Evolutionary conservation across 1,140 invertebrate genomes (phyloP).

Genomic region (Eumaeus atala): DNA sequence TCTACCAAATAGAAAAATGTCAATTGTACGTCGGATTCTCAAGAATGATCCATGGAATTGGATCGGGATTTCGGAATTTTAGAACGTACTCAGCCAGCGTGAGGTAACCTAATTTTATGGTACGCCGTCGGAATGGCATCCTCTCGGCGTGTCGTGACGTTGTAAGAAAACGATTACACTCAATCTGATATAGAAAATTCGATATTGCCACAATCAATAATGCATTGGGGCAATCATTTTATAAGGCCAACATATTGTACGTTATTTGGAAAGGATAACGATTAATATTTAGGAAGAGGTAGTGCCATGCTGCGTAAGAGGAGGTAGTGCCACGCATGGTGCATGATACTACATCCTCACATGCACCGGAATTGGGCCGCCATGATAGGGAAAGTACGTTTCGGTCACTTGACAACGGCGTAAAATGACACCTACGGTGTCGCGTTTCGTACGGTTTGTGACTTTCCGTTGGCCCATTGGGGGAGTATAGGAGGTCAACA

Average conservation of each 20-base stretch:
- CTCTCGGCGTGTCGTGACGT: slow-evolving; percentile 34
- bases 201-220: slow-evolving; percentile 42
- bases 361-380: too few relatives aligned
- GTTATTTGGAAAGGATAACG: background rate
- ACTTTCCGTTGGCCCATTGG: too few relatives aligned
- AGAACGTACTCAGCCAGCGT: slow-evolving; percentile 38
- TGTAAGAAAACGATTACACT: slow-evolving; percentile 49
- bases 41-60: slow-evolving; percentile 53
- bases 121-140: slow-evolving; percentile 37
- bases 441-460: too few relatives aligned
- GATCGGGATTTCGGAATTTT: slow-evolving; percentile 53
- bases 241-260: slow-evolving; percentile 23
- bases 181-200: slow-evolving; percentile 56
- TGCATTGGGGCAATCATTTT: slow-evolving; percentile 38
- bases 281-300: too few relatives aligned
- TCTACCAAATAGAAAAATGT: slow-evolving; percentile 38
- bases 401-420: too few relatives aligned
- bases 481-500: too few relatives aligned
- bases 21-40: slow-evolving; percentile 45
- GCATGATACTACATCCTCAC: too few relatives aligned
- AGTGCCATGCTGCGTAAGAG: too few relatives aligned
- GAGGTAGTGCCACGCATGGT: too few relatives aligned
- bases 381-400: too few relatives aligned
- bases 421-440: too few relatives aligned
- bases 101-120: slow-evolving; percentile 62